Base-by-base conservation (phyloP, 1,140 invertebrate genomes). In the Pogonomyrmex californicus region DNA sequence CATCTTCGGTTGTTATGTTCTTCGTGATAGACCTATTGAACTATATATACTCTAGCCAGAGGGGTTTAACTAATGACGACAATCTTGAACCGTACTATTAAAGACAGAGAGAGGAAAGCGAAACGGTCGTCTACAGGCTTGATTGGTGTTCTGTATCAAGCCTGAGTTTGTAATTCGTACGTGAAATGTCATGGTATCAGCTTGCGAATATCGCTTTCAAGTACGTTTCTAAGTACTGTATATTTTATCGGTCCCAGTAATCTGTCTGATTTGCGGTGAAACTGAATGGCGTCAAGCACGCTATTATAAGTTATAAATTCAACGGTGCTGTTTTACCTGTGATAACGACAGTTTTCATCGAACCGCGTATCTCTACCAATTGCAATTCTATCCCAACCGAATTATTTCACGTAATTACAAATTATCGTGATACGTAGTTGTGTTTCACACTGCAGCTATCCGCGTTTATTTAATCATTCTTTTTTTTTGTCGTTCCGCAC, bases 321-420 rank as follows among this genome's bases (percentile, higher is more conserved):
- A 83, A 75, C 33, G 10, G 30, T 12, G 17, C 47, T 56, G 38
- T 81, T 81, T 38, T 41, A 38, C 68, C 54, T 68, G 49, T 23
- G 54, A 60, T 62, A 38, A 23, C 36, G 54, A 73, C 60, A 60
- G 14, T 23, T 23, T 23, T 23, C 23, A 23, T 23, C 23, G 23
- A 23, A 23, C 54, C 10, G 12, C 14, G 54, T 83, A 73, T 62
- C 44, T 30, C 44, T 73, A 60, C 54, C n/a, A 33, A 75, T 75
- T 62, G 79, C 68, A 83, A 83, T 62, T 44, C 79, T 60, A 83
- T 83, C 68, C 47, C 44, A 70, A n/a, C 33, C 33, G 41, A 68
- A 75, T 83, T 83, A 75, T 83, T 83, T 75, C 79, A 49, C 41
- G 56, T 83, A 83, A 82, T 82, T 82, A 82, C 38, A 54, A 83